Evolutionary conservation across 2,797 vertebrate genomes (phyloP).

Genomic region (Odontamblyopus lacepedii): DNA sequence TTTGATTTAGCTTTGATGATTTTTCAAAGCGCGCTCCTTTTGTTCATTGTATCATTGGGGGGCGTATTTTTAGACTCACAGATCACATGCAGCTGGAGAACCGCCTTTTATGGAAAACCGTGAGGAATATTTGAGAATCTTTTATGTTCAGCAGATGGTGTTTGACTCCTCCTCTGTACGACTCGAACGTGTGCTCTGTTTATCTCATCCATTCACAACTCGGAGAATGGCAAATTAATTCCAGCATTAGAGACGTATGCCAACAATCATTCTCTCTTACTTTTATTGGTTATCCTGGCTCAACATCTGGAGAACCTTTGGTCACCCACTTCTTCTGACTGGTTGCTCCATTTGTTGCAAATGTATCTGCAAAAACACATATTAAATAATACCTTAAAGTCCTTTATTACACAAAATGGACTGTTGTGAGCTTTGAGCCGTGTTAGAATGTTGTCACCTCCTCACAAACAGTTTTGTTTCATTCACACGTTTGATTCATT

Average conservation of each 20-base stretch:
- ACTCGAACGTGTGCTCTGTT: background rate
- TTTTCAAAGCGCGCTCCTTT: conserved; percentile 36
- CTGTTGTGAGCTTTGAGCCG: no score
- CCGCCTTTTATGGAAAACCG: conserved; percentile 16
- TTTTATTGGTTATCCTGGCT: no score
- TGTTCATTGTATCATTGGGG: conserved; percentile 45
- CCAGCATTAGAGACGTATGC: background rate
- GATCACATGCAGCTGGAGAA: conserved; percentile 26
- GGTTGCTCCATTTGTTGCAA: no score
- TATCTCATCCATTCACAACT: background rate
- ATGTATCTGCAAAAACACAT: no score
- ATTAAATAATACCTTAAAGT: no score
- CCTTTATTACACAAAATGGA: no score
- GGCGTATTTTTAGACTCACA: conserved; percentile 38
- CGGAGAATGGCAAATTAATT: background rate
- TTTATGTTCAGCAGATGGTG: conserved; percentile 30
- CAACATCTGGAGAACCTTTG: no score
- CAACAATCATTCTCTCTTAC: no score
- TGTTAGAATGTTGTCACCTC: no score
- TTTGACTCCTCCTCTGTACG: conserved; percentile 20
- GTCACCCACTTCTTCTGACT: background rate
- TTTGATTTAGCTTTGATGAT: conserved; percentile 53
- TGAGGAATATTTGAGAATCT: conserved; percentile 19
- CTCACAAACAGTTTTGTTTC: no score
- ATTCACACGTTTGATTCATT: no score